These are phyloP conservation scores for Osmerus mordax DNA, from an alignment of 2,113 vertebrate species.

Conservation along the genomic window DNA sequence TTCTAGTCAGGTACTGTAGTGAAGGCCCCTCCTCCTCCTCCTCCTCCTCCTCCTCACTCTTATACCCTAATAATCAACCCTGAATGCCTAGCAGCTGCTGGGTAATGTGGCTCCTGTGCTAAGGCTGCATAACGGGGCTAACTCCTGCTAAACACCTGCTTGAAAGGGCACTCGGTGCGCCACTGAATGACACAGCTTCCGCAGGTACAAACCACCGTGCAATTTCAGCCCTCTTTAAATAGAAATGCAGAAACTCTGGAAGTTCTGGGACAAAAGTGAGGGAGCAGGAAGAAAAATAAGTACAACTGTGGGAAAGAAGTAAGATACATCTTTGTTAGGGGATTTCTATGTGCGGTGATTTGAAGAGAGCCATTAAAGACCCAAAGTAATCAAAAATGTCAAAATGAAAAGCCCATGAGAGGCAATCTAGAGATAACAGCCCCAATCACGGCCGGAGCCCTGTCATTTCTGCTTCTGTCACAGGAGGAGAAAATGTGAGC, in stretches of 20 bases:
- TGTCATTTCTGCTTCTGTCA: constrained; percentile 56
- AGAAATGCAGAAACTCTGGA: too few species aligned
- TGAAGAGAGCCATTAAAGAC: constrained; percentile 35
- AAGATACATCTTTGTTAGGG: constrained; percentile 22
- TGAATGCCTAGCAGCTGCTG: too few species aligned
- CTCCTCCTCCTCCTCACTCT: not conserved
- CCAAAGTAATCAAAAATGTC: constrained; percentile 70
- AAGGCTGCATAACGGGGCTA: not conserved
- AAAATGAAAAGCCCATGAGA: constrained; percentile 62
- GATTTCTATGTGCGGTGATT: not conserved
- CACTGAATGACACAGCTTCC: not conserved
- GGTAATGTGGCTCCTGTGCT: too few species aligned
- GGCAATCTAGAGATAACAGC: constrained; percentile 63
- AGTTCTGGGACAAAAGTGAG: not conserved
- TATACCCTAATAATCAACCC: too few species aligned
- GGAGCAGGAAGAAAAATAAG: not conserved
- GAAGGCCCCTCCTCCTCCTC: too few species aligned
- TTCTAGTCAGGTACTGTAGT: not conserved
- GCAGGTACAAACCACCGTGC: constrained; percentile 7
- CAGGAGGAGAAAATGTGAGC: constrained; percentile 40
- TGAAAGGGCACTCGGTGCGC: not conserved
- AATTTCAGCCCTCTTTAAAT: not conserved
- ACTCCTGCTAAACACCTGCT: constrained; percentile 15
- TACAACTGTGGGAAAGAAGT: not conserved
- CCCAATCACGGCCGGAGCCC: constrained; percentile 64